Evolutionary conservation across 2,113 vertebrate genomes (phyloP), one percentile per base, ranked within the genome.

Genomic region (Neolamprologus ventralis): DNA sequence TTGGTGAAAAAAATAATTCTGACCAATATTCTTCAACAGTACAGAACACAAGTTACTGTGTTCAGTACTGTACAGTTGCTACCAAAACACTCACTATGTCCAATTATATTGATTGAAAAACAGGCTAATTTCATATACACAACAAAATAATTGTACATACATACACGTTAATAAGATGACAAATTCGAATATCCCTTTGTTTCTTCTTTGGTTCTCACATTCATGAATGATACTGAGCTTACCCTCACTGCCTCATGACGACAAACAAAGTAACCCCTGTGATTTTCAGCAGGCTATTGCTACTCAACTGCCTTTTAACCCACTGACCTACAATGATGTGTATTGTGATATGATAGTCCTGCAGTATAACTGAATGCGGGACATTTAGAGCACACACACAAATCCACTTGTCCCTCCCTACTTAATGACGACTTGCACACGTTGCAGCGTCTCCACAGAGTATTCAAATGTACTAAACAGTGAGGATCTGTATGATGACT

Each of bases 311-410:
- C 65, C 68, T 91, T 65, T 55, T 80, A 88, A 91, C 90, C 90
- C 92, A 85, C 91, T 92, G 88, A 91, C 79, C 82, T 75, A 92
- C 85, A 94, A 78, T 91, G 81, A 79, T 65, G 47, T 65, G 84
- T 85, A 90, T 89, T 93, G 89, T 93, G 90, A 91, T 91, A 91
- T 89, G 80, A 90, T 91, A 35, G 78, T 28, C 79, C 75, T 21
- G 51, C 57, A 85, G 53, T 82, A 88, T 45, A 71, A 37, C n/a
- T 49, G 85, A 93, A 94, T 89, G 87, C 23, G 9, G 31, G 5
- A 23, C 54, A 55, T 93, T 92, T 79, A 93, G 35, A 60, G 79
- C 33, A 71, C 65, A 85, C 73, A 84, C 51, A 81, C 71, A 83
- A 60, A 82, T 9, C 71, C 80, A 33, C 19, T 47, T 33, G 14